Evolutionary conservation across 2,797 vertebrate genomes (phyloP).

Genomic region (Acestrorhynchus altus): DNA sequence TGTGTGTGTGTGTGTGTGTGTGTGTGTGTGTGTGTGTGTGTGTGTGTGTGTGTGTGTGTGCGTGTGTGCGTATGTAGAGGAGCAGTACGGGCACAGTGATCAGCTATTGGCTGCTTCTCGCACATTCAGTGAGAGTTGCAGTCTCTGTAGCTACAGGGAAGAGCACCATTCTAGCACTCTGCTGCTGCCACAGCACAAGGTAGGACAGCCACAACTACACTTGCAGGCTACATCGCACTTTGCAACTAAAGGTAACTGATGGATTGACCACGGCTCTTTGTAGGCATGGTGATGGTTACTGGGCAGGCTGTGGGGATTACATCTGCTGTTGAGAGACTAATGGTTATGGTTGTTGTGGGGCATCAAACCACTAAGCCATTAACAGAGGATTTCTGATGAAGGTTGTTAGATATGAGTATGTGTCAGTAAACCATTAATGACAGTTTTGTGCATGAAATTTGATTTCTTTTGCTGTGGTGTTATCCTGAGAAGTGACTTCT

Average conservation of each 20-base stretch:
- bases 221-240: constrained; percentile 32
- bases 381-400: background rate
- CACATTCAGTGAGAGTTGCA: constrained; percentile 62
- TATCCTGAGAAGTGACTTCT: constrained; percentile 2
- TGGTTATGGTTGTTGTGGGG: background rate
- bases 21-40: constrained; percentile 34
- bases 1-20: constrained; percentile 37
- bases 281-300: constrained; percentile 19
- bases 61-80: constrained; percentile 32
- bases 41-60: constrained; percentile 44
- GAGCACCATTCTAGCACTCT: constrained; percentile 57
- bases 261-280: constrained; percentile 21
- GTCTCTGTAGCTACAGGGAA: constrained; percentile 65
- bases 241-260: constrained; percentile 16
- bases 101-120: constrained; percentile 73
- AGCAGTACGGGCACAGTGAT: constrained; percentile 56
- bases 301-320: background rate
- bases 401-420: background rate
- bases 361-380: background rate
- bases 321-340: constrained; percentile 1
- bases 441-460: background rate
- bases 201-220: constrained; percentile 47
- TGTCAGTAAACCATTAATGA: background rate
- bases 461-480: background rate
- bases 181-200: constrained; percentile 51